Evolutionary conservation across 1,140 invertebrate species (phyloP), one percentile per base, ranked within the genome.

Genomic region (Eumaeus atala): DNA sequence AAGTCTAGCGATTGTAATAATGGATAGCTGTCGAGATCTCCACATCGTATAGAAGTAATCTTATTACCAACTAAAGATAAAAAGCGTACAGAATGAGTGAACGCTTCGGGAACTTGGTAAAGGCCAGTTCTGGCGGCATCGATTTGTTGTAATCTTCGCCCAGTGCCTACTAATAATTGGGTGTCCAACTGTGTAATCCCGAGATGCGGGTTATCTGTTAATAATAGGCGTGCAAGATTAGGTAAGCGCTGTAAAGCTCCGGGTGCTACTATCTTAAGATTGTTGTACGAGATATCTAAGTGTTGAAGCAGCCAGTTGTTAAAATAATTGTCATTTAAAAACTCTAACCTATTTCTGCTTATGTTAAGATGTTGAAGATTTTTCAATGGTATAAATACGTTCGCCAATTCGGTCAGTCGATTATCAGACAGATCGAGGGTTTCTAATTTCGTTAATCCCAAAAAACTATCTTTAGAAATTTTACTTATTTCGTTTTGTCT

Each of bases 11-110:
- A 89, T 58, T 93, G 92, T 9, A 98, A 77, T 12, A 96, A 81
- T 0, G 95, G 95, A 76, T 97, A 97, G 61, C 95, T 95, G 68
- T 96, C 95, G 54, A 98, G 89, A 67, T 97, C 95, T n/a, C 95
- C 94, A 64, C 94, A 91, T 38, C 91, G 90, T 12, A 98, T 92
- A 0, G 90, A 86, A 49, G 88, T 90, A 42, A 96, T 89, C 60
- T 89, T 86, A 67, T 98, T 98, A 11, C 93, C 92, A 1, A 93
- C 90, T 0, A 97, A 80, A 28, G 92, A 91, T 16, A 98, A 87
- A 56, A 94, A 93, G 17, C 93, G 87, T 12, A 98, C 92, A 0
- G 95, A 96, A 72, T 93, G 92, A 7, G 96, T 96, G 48, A 97
- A 88, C 40, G 94, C 92, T 48, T 93, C 92, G 1, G 96, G 96